Base-by-base conservation (phyloP, 2,797 vertebrate species). In the Poeciliopsis turneri region DNA sequence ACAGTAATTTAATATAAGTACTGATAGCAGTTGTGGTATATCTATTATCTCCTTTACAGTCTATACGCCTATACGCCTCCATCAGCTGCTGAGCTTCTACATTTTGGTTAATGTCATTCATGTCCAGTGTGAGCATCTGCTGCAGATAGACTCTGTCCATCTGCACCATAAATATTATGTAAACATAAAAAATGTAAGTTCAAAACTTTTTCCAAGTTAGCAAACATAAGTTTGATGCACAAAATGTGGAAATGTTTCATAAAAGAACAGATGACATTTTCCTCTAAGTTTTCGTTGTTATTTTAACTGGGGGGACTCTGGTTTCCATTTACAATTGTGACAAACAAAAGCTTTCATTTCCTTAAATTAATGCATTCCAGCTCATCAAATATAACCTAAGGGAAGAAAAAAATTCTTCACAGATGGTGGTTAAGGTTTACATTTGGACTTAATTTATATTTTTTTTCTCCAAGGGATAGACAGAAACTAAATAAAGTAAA, bases 181-280 rank as follows among this genome's bases (percentile, higher is more conserved):
- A 41, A 25, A 23, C 36, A 25, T 68, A 20, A 68, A 25, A 68
- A 25, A 68, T 68, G 18, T 10, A 39, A 68, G 64, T 41, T 25
- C 33, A 25, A 18, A 33, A 36, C 30, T 10, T 39, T 41, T 23
- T 25, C 16, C 9, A 23, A 68, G 36, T 41, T 10, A 25, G 36
- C 64, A 68, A 39, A 68, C 49, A 3, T 30, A 74, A 43, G 43
- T 15, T 70, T 30, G 30, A 28, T 71, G 69, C 46, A 79, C 75
- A 55, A 64, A 41, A 84, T 88, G 76, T 59, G n/a, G 76, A 45
- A 74, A 55, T 59, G n/a, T 74, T 86, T 77, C 55, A 78, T 36
- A 73, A 80, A 85, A 73, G 36, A 46, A 45, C 36, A 75, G 68
- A 81, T 55, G 74, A 72, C 25, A 79, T 76, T 76, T 83, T 78